Base-by-base conservation (phyloP, 2,888 invertebrate species). In the Ornithoptera alexandrae region DNA sequence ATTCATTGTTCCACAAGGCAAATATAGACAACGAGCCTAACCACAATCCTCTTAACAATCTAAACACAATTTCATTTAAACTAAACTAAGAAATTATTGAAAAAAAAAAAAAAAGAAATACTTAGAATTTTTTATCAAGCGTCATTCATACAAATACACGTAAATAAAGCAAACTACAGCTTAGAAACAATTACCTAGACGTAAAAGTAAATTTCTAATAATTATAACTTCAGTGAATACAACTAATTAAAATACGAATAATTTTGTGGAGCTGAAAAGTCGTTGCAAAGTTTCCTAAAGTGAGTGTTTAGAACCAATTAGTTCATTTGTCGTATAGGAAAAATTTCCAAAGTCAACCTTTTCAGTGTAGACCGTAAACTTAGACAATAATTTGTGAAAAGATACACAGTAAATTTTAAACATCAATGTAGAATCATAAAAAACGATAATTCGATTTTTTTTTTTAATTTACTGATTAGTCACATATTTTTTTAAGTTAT, bases 1-100 rank as follows among this genome's bases (percentile, higher is more conserved):
- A 87, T 85, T 84, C 86, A 89, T 88, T 87, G 87, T 84, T 83
- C 78, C 79, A 82, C 66, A 74, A 78, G 79, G 81, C 85, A 83
- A 86, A 84, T 84, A 84, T 83, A 82, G 74, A 75, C 74, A 79
- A 72, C 79, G 77, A 80, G 56, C 60, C 66, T 70, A 69, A 59
- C 62, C 69, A 69, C 63, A 64, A 58, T 68, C 69, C 72, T 63
- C 71, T 73, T 74, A 72, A 67, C 46, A 65, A 67, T 71, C 72
- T 74, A 70, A 72, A 67, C 42, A 70, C 65, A 71, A 72, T 67
- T 69, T 71, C 65, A 68, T 15, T 6, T 56, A 36, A 64, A 59
- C 65, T n/a, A 69, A 65, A 59, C 63, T 72, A 78, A 79, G 75
- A 69, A 67, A 71, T 70, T 58, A 70, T 66, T 63, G 67, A 65